Conservation (phyloP, 2,797 vertebrate species). For the Eulemur rubriventer region DNA sequence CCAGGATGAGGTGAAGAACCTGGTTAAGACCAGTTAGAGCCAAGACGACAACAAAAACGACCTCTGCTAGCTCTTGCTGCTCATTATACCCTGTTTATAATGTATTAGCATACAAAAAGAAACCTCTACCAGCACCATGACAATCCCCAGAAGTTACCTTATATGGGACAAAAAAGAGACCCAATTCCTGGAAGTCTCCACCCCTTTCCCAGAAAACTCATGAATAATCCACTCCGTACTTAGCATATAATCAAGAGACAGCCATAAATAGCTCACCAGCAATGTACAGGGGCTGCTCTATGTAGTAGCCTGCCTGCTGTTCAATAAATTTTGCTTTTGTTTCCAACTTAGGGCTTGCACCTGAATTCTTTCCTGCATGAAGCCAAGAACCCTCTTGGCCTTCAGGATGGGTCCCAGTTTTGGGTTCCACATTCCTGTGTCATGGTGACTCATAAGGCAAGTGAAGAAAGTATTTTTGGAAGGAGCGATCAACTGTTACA, state of each 20-base stretch:
- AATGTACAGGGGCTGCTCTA: background rate
- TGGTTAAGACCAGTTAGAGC: background rate
- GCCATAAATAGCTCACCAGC: background rate
- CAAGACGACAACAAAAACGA: background rate
- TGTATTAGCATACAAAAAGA: background rate
- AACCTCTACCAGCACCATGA: background rate
- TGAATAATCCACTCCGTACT: background rate
- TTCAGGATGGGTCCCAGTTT: background rate
- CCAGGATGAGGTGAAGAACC: background rate
- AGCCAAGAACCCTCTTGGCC: background rate
- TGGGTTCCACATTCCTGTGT: background rate
- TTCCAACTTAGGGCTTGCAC: background rate
- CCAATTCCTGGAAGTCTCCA: background rate
- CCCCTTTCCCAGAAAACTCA: background rate
- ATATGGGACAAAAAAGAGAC: background rate
- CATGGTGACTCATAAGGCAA: background rate
- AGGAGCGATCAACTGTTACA: background rate
- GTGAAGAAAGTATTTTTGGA: background rate
- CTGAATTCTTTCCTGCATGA: background rate
- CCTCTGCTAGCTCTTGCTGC: background rate
- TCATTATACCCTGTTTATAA: background rate
- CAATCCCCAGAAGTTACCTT: background rate
- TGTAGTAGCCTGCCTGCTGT: background rate
- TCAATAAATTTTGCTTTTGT: background rate
- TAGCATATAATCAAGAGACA: background rate